Conservation (phyloP, 1,140 invertebrate species). For the Notospermus geniculatus region DNA sequence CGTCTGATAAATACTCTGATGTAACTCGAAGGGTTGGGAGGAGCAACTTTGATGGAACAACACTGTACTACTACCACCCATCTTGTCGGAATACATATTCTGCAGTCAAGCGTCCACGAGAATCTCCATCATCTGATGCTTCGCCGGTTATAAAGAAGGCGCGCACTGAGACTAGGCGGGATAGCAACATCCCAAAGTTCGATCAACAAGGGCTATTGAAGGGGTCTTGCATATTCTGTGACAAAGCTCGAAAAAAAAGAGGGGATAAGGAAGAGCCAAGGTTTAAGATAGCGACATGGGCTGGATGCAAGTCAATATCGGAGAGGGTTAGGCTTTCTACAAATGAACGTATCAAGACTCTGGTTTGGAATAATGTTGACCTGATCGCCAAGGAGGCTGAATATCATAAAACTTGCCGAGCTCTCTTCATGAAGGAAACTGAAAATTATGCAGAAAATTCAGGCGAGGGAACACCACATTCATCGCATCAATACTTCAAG, state of each 20-base stretch:
- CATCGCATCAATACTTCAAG: neutral
- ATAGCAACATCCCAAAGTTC: neutral
- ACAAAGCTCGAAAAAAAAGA: neutral
- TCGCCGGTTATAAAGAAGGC: neutral
- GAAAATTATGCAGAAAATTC: neutral
- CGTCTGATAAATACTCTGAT: no score
- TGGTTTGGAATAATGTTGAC: conserved; percentile 10
- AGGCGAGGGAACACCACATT: neutral
- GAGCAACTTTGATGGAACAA: no score
- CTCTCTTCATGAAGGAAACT: neutral
- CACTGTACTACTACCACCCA: no score
- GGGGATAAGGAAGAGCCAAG: conserved; percentile 9
- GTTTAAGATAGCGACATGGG: conserved; percentile 1
- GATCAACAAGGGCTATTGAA: conserved; percentile 15
- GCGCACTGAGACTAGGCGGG: neutral
- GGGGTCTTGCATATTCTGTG: conserved; percentile 17
- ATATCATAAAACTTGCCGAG: conserved; percentile 17
- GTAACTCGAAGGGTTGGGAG: no score
- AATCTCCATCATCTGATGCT: neutral
- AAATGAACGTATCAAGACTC: conserved; percentile 11
- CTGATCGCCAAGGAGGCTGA: conserved; percentile 19
- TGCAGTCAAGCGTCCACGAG: no score
- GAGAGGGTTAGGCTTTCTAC: neutral
- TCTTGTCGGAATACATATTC: no score
- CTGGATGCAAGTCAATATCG: conserved; percentile 4